Conservation (phyloP, 2,797 vertebrate genomes). For the Harpagifer antarcticus region DNA sequence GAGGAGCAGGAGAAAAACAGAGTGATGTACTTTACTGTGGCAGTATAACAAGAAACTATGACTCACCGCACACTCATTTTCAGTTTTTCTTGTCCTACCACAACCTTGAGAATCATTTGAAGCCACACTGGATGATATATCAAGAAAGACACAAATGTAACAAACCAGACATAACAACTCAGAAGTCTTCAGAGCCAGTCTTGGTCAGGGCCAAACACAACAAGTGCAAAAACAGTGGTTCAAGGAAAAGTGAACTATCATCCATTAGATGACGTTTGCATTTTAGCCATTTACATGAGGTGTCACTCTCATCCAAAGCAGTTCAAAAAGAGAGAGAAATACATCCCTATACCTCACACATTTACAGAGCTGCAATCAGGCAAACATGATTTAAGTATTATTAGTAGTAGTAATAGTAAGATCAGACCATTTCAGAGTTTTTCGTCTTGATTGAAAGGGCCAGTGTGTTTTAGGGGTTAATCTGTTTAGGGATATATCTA, state of each 20-base stretch:
- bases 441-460: background rate
- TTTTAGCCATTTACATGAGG: background rate
- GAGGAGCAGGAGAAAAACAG: slow-evolving; percentile 58
- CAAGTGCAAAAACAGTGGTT: slow-evolving; percentile 16
- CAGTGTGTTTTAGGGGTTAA: no score
- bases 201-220: slow-evolving; percentile 9
- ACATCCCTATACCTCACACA: background rate
- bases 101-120: slow-evolving; percentile 55
- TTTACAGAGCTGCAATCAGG: background rate
- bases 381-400: no score
- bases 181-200: background rate
- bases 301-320: background rate
- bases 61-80: slow-evolving; percentile 50
- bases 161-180: slow-evolving; percentile 4
- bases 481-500: no score
- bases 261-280: background rate
- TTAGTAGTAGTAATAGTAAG: background rate
- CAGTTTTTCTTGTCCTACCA: slow-evolving; percentile 43
- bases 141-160: slow-evolving; percentile 1
- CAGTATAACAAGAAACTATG: slow-evolving; percentile 48
- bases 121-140: slow-evolving; percentile 27
- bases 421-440: background rate
- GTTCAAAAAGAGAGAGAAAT: background rate
- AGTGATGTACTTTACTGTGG: slow-evolving; percentile 55
- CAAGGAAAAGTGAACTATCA: background rate